Percentiles rank a stretch among this genome's conserved stretches.
Conservation (phyloP, 1,140 invertebrate species). For the Lepidurus apus region DNA sequence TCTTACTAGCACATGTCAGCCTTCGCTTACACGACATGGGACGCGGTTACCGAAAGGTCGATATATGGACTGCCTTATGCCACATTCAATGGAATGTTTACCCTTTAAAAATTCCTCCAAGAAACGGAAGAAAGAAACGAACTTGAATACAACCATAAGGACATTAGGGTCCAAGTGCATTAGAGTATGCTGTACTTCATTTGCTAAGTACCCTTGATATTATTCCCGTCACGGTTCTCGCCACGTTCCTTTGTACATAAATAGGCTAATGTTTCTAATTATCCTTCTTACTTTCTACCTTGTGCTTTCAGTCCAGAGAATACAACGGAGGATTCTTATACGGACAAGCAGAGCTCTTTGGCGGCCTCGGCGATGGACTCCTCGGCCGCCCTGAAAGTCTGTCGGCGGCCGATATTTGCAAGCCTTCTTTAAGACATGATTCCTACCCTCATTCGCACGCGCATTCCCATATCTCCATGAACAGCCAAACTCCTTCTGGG, state of each 20-base stretch:
- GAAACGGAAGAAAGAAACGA: no score
- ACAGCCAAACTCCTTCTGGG: conserved; percentile 9
- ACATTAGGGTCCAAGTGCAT: neutral
- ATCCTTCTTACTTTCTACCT: neutral
- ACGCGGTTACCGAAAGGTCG: neutral
- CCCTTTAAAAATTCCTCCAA: neutral
- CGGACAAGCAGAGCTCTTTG: conserved; percentile 31
- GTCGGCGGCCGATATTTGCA: conserved; percentile 25
- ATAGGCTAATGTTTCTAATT: neutral
- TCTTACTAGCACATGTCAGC: conserved; percentile 10
- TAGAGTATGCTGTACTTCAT: neutral
- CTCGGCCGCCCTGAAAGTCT: conserved; percentile 26
- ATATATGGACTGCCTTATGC: neutral
- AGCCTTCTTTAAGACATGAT: conserved; percentile 23
- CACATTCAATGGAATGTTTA: neutral
- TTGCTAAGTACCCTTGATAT: neutral
- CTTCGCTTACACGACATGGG: conserved; percentile 9
- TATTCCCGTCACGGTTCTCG: no score
- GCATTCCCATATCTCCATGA: conserved; percentile 28
- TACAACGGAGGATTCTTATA: conserved; percentile 33
- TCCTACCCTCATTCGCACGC: conserved; percentile 6
- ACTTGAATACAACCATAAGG: neutral
- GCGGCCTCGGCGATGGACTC: conserved; percentile 29
- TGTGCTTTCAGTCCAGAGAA: conserved; percentile 25
- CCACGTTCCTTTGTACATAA: no score